Evolutionary conservation across 2,888 invertebrate species (phyloP).

Genomic region (Lymantria monacha): DNA sequence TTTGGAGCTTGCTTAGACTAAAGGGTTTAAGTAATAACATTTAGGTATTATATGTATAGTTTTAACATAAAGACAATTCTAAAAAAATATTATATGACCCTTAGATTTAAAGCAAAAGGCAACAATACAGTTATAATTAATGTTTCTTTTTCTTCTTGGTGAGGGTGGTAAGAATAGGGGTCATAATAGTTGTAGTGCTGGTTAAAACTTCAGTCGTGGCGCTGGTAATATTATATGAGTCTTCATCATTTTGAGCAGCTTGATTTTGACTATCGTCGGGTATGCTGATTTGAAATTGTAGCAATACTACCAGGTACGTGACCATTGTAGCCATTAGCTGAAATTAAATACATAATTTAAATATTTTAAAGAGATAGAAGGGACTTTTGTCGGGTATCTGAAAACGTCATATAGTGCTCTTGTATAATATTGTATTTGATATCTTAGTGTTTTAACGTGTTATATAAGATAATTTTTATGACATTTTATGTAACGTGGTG

Average conservation of each 20-base stretch:
- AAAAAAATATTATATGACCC: too few species aligned
- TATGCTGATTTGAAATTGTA: constrained; percentile 90
- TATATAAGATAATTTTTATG: too few species aligned
- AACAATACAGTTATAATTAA: constrained; percentile 19
- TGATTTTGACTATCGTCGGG: constrained; percentile 77
- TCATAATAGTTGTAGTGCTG: constrained; percentile 49
- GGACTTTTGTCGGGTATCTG: too few species aligned
- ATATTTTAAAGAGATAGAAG: neutral
- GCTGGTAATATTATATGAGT: constrained; percentile 31
- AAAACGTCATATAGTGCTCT: too few species aligned
- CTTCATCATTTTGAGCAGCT: constrained; percentile 25
- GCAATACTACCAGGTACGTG: constrained; percentile 87
- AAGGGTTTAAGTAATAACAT: too few species aligned
- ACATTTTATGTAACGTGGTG: too few species aligned
- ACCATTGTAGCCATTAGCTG: constrained; percentile 89
- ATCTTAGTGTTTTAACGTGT: too few species aligned
- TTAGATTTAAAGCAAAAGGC: too few species aligned
- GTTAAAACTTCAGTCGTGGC: constrained; percentile 43
- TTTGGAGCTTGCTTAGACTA: too few species aligned
- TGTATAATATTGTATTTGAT: too few species aligned
- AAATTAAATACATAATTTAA: constrained; percentile 30
- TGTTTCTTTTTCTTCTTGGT: constrained; percentile 66
- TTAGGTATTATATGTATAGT: too few species aligned
- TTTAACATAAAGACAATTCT: too few species aligned
- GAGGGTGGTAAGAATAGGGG: constrained; percentile 60